Conservation (phyloP, 1,140 invertebrate species). For the Drosophila pachea region DNA sequence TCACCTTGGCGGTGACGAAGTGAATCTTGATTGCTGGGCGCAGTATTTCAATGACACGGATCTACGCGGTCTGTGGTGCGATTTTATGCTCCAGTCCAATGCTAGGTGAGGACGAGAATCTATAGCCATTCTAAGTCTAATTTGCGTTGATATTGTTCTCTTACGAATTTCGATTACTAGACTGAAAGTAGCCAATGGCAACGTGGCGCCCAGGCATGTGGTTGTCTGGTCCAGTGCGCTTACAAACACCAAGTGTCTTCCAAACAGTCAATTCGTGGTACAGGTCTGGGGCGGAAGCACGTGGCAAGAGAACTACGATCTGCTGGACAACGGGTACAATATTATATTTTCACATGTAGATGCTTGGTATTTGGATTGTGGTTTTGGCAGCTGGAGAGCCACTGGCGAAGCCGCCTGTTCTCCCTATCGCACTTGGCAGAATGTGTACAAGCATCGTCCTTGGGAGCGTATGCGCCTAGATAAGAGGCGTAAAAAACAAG, state of each 20-base stretch:
- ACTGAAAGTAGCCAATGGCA: conserved; percentile 84
- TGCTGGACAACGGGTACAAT: conserved; percentile 86
- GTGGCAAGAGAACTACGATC: conserved; percentile 86
- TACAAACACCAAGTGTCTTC: conserved; percentile 86
- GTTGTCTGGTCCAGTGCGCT: conserved; percentile 90
- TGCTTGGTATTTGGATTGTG: conserved; percentile 92
- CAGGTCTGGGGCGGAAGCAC: conserved; percentile 89
- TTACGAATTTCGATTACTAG: conserved; percentile 17
- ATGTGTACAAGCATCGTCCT: conserved; percentile 89
- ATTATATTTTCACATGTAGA: conserved; percentile 91
- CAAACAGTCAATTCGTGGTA: conserved; percentile 81
- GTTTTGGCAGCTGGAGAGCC: conserved; percentile 88
- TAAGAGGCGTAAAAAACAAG: conserved; percentile 67
- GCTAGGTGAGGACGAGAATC: conserved; percentile 62
- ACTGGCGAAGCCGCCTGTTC: conserved; percentile 85
- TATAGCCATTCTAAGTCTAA: too few species aligned
- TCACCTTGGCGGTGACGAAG: conserved; percentile 92
- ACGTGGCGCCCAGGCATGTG: conserved; percentile 82
- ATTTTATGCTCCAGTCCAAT: conserved; percentile 85
- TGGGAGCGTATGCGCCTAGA: conserved; percentile 81
- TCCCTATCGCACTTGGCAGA: conserved; percentile 90
- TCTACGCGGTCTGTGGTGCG: conserved; percentile 87
- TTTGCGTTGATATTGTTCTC: too few species aligned
- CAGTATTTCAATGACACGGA: conserved; percentile 87
- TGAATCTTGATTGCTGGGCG: conserved; percentile 87